A percentile compares a stretch with the other conserved stretches of the same genome.
Conservation (phyloP, 1,140 invertebrate species). For the Acromyrmex heyeri region DNA sequence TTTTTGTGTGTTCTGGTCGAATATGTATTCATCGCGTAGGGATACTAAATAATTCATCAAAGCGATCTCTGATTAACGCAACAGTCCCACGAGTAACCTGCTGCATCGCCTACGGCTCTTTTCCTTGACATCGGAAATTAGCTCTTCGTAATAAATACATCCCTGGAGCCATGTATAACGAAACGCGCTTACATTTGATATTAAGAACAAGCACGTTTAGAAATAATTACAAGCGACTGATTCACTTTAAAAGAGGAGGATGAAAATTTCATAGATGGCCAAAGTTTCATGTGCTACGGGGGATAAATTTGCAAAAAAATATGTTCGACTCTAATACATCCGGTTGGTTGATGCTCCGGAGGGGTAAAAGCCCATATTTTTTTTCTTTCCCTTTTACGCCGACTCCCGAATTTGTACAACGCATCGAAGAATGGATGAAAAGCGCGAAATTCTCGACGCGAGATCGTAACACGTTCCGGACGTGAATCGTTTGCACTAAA, state of each 20-base stretch:
- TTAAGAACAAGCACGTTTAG: background rate
- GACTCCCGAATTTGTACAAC: constrained; percentile 46
- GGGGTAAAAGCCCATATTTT: background rate
- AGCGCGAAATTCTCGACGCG: constrained; percentile 17
- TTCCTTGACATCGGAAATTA: constrained; percentile 21
- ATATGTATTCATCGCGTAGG: background rate
- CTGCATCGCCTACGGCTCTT: background rate
- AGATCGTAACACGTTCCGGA: constrained; percentile 62
- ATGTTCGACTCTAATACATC: constrained; percentile 47
- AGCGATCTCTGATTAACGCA: background rate
- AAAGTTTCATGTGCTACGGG: background rate
- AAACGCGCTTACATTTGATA: background rate
- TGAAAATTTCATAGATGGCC: background rate
- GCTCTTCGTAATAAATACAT: constrained; percentile 21
- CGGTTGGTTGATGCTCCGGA: background rate
- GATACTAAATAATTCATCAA: constrained; percentile 30
- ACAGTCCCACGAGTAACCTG: background rate
- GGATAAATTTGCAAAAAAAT: constrained; percentile 29
- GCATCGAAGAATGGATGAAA: constrained; percentile 32
- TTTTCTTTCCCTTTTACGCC: constrained; percentile 20
- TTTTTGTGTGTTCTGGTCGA: no score
- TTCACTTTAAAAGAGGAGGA: background rate
- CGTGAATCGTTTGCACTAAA: constrained; percentile 59
- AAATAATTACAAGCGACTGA: constrained; percentile 41
- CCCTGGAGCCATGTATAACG: background rate